phyloP scores from a whole-genome alignment of 2,888 invertebrate species.

The Villa cingulata region DNA sequence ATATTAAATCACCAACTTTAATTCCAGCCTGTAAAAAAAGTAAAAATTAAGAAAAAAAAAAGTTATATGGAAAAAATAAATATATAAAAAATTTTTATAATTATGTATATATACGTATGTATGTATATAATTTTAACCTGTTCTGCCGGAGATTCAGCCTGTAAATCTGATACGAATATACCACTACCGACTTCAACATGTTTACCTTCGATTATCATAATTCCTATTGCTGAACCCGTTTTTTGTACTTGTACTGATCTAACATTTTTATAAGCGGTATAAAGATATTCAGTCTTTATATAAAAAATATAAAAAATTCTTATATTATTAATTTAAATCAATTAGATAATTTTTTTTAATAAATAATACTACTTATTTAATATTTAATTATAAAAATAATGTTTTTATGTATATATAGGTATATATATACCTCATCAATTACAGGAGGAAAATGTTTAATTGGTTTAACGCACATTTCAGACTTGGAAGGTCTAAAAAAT shows the following conservation, averaged over 20 bases:
- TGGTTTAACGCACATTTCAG: conserved; percentile 50
- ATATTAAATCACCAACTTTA: conserved; percentile 92
- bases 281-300: conserved; percentile 13
- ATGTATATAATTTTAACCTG: conserved; percentile 40
- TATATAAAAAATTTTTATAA: not conserved
- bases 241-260: conserved; percentile 72
- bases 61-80: not conserved
- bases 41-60: not conserved
- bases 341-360: not conserved
- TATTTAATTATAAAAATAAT: no score
- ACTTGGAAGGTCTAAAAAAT: not conserved
- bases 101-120: not conserved
- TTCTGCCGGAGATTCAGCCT: conserved; percentile 78
- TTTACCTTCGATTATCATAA: conserved; percentile 91
- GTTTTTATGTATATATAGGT: no score
- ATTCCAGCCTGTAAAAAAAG: conserved; percentile 60
- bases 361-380: no score
- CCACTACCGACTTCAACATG: conserved; percentile 85
- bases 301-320: not conserved
- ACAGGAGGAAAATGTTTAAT: conserved; percentile 72
- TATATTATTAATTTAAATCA: not conserved
- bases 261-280: conserved; percentile 56
- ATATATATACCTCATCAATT: conserved; percentile 73
- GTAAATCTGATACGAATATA: conserved; percentile 86
- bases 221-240: conserved; percentile 64